Evolutionary conservation across 2,888 invertebrate genomes (phyloP).

Genomic region (Clusia tigrina): DNA sequence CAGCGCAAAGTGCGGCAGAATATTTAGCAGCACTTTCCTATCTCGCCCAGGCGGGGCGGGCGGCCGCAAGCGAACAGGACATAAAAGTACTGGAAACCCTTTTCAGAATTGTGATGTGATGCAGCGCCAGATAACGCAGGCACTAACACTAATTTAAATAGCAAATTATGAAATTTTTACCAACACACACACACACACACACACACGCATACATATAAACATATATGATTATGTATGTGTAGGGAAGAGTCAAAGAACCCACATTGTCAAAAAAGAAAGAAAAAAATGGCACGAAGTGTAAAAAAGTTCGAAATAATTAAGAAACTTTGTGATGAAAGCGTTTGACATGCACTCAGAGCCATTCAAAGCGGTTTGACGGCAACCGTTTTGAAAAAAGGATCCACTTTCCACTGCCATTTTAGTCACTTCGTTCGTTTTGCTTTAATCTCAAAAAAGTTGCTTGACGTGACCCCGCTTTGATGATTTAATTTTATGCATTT

Average conservation of each 20-base stretch:
- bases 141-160: slow-evolving; percentile 6
- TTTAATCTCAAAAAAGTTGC: too few species aligned
- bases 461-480: neutral
- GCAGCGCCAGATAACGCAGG: slow-evolving; percentile 1
- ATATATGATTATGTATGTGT: neutral
- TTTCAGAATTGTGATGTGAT: neutral
- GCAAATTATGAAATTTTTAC: slow-evolving; percentile 10
- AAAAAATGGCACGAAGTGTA: neutral
- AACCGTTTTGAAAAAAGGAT: neutral
- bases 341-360: neutral
- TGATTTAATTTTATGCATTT: slow-evolving; percentile 4
- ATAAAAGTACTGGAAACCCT: neutral
- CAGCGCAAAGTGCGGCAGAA: too few species aligned
- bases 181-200: neutral
- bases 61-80: slow-evolving; percentile 10
- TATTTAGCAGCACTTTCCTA: neutral
- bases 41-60: neutral
- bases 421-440: too few species aligned
- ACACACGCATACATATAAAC: slow-evolving; percentile 1
- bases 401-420: neutral
- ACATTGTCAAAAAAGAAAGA: neutral
- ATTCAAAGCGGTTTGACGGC: slow-evolving; percentile 4
- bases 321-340: neutral
- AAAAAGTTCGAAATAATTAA: slow-evolving; percentile 6
- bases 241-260: neutral